These are phyloP conservation scores for Sphyrna mokarran DNA, from an alignment of 2,113 vertebrate species.

Conservation along the genomic window DNA sequence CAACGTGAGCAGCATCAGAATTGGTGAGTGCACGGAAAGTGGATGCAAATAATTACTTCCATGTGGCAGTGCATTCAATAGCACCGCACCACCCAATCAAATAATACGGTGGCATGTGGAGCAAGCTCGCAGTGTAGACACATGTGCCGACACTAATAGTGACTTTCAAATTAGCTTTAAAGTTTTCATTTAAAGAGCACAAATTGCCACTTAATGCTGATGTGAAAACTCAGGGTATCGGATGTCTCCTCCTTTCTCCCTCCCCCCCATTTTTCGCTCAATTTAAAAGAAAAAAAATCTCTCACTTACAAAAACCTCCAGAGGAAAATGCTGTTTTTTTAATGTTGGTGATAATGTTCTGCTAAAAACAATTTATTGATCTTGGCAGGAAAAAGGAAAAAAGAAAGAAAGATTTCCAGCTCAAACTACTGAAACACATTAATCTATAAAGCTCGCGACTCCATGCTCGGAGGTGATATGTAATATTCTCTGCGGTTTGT, in stretches of 20 bases:
- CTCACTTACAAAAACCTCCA: constrained; percentile 21
- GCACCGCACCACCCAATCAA: not conserved
- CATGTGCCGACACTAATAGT: not conserved
- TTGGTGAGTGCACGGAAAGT: too few relatives aligned
- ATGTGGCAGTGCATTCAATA: not conserved
- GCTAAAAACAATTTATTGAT: constrained; percentile 58
- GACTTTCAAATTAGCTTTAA: not conserved
- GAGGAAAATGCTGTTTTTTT: constrained; percentile 48
- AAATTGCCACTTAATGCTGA: constrained; percentile 28
- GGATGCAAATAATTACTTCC: not conserved
- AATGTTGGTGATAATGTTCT: constrained; percentile 51
- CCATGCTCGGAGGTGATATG: constrained; percentile 59
- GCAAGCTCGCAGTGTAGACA: not conserved
- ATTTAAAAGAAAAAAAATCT: constrained; percentile 13
- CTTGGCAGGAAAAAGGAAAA: constrained; percentile 43
- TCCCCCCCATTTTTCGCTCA: not conserved
- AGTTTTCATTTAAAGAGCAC: not conserved
- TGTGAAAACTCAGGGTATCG: constrained; percentile 26
- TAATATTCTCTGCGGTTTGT: constrained; percentile 69
- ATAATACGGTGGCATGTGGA: not conserved
- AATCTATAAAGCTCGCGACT: constrained; percentile 66
- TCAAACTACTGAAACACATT: constrained; percentile 54
- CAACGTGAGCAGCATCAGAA: not conserved
- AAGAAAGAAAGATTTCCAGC: constrained; percentile 49
- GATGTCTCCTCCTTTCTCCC: not conserved